These are phyloP conservation scores for Dendrolimus punctatus DNA, from an alignment of 1,140 invertebrate genomes.

Conservation along the genomic window DNA sequence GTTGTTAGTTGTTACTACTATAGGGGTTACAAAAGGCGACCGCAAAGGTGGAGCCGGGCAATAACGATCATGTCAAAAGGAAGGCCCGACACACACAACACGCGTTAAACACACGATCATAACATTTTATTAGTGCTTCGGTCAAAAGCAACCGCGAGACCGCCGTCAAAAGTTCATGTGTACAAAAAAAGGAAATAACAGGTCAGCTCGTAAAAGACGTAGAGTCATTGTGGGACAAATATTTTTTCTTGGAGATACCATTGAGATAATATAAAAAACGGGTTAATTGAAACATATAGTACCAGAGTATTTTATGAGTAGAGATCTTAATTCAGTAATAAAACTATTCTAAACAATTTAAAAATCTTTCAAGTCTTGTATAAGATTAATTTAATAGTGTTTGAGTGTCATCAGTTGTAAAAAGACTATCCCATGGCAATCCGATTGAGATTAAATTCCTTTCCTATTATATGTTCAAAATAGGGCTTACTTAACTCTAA, in stretches of 20 bases:
- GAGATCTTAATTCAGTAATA: too few species aligned
- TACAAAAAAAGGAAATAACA: slow-evolving; percentile 60
- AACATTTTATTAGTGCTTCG: slow-evolving; percentile 71
- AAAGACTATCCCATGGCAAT: too few species aligned
- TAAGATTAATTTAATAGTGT: too few species aligned
- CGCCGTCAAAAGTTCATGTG: slow-evolving; percentile 60
- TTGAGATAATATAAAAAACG: slow-evolving; percentile 5
- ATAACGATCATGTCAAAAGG: slow-evolving; percentile 69
- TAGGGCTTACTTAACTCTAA: slow-evolving; percentile 13
- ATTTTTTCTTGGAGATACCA: slow-evolving; percentile 22
- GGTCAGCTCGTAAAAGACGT: slow-evolving; percentile 66
- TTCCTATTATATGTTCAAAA: slow-evolving; percentile 4
- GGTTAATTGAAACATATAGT: slow-evolving; percentile 5
- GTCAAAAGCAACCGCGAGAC: slow-evolving; percentile 66
- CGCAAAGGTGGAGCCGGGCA: slow-evolving; percentile 59
- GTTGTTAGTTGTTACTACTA: slow-evolving; percentile 32
- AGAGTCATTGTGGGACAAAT: slow-evolving; percentile 51
- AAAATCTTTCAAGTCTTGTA: too few species aligned
- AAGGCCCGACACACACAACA: slow-evolving; percentile 63
- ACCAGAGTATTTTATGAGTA: background rate
- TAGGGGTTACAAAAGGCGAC: slow-evolving; percentile 54
- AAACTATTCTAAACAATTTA: too few species aligned
- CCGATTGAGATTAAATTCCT: too few species aligned
- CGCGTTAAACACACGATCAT: slow-evolving; percentile 71
- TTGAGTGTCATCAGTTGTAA: too few species aligned